A percentile compares a stretch with the other conserved stretches of the same genome.
Conservation (phyloP, 2,113 vertebrate genomes). For the Arenaria interpres region DNA sequence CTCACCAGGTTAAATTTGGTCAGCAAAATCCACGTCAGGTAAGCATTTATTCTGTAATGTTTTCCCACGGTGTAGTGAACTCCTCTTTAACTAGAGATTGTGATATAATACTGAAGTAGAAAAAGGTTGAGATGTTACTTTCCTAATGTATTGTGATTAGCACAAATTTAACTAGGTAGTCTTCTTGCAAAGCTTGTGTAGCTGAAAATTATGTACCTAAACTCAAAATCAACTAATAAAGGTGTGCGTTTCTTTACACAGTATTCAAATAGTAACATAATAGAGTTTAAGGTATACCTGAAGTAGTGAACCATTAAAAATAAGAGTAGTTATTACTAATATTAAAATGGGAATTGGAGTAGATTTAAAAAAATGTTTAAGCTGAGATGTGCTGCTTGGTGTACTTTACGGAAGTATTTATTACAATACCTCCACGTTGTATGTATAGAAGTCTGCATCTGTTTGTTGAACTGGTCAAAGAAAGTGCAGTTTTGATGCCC, state of each 20-base stretch:
- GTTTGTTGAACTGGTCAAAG: neutral
- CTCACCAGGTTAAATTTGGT: slow-evolving; percentile 94
- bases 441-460: neutral
- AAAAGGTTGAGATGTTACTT: neutral
- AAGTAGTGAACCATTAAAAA: neutral
- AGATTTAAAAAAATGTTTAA: neutral
- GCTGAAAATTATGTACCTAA: neutral
- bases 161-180: neutral
- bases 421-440: neutral
- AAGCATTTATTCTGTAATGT: neutral
- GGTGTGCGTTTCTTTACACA: fast-evolving
- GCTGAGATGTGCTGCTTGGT: fast-evolving
- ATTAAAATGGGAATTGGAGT: neutral
- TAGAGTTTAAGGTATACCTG: neutral
- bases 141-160: neutral
- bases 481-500: neutral
- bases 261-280: neutral
- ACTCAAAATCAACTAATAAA: neutral
- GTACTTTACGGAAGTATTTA: neutral
- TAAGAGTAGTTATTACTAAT: neutral
- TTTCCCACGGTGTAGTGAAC: neutral
- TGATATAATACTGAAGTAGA: neutral
- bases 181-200: neutral
- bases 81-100: too few relatives aligned
- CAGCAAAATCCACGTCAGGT: slow-evolving; percentile 90